Evolutionary conservation across 2,797 vertebrate species (phyloP), one percentile per base, ranked within the genome.

Genomic region (Protosalanx chinensis): DNA sequence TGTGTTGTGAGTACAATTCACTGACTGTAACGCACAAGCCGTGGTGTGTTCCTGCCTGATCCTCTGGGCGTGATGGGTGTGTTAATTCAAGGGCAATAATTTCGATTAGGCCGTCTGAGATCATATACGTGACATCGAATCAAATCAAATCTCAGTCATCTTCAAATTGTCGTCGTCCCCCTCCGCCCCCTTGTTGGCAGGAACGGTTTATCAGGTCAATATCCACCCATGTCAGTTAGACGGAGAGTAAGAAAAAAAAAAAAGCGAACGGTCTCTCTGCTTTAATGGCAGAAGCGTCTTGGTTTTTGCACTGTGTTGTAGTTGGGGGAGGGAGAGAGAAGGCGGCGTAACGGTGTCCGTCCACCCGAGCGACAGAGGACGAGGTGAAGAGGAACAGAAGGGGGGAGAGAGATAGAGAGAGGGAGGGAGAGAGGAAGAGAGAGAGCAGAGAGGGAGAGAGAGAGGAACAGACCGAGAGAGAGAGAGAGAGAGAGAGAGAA

Each of bases 151-250:
- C 76, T 80, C 80, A 72, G 79, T 85, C 29, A 23, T 18, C 23
- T 30, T 18, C 5, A 20, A 59, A 37, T 46, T 75, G 80, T 81
- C 73, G 79, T 72, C 51, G 63, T 73, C 78, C 78, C 77, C 78
- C 75, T 51, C 81, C 86, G 75, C 76, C 57, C 51, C 18, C 15
- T 29, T 27, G 18, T 16, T 4, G 16, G 51, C 18, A 5, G 37
- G 82, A 82, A 7, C n/a, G 35, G 35, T 0, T 6, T 37, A 88
- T 88, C 86, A 86, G 83, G 81, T 80, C 87, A 84, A 88, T 90
- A 87, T 81, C 84, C 86, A 87, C 90, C 81, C 84, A 82, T 88
- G 88, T 89, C 87, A 89, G 80, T 91, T 90, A 84, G 8, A 51
- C 41, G 12, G 73, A 64, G 73, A 81, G 73, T n/a, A n/a, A n/a